Evolutionary conservation across 2,888 invertebrate species (phyloP), one percentile per base, ranked within the genome.

Genomic region (Athalia rosae): DNA sequence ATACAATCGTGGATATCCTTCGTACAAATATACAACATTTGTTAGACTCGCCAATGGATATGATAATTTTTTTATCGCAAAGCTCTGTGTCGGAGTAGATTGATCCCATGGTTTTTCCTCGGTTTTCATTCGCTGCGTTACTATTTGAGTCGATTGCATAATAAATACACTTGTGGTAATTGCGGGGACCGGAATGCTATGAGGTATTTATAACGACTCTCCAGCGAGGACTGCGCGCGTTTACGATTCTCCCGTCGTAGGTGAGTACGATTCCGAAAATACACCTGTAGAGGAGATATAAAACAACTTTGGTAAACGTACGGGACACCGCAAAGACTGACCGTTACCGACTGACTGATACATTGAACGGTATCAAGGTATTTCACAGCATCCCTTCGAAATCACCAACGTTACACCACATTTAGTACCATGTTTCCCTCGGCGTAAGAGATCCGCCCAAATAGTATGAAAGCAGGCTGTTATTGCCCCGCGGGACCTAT

Each of bases 361-460:
- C n/a, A n/a, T n/a, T n/a, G n/a, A n/a, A n/a, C n/a, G 41, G 56
- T 58, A 50, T 58, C 43, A 13, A 43, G 56, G 45, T 58, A 71
- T 71, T 58, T 71, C 9, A 9, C 13, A 41, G 13, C 45, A 13
- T 71, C 58, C 71, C 50, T 58, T 58, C 28, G 28, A 28, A 28
- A 28, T 28, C 28, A 28, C 28, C 28, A 8, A 4, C n/a, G 41
- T 41, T 15, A 50, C 41, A n/a, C 28, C 50, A 50, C 53, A 28
- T 28, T n/a, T n/a, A n/a, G 28, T 28, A 28, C 28, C 28, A 28
- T 2, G 28, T 28, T 45, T 41, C 64, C 13, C 8, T 15, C 11
- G 53, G 50, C 67, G 41, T n/a, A 41, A 67, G 48, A 28, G 66
- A 66, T 66, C 66, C 69, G 43, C 53, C 69, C 53, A 28, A 28